Evolutionary conservation across 1,140 invertebrate genomes (phyloP), one percentile per base, ranked within the genome.

Genomic region (Drosophila azteca): DNA sequence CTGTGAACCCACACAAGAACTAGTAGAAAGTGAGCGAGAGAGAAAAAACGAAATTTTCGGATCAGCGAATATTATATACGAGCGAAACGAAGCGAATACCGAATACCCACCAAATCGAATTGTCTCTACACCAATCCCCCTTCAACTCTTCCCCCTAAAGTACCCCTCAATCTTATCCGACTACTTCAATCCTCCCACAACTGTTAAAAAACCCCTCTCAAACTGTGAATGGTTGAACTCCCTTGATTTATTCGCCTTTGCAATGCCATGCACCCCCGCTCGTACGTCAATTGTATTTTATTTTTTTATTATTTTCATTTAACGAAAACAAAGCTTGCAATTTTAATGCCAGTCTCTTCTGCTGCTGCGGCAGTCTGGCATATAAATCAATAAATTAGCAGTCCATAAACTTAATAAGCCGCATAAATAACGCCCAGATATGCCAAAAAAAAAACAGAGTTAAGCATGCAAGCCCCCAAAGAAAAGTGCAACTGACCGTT

Each of bases 381-480:
- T 59, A 75, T 58, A 52, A 81, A 71, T 65, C 70, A 65, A 82
- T 87, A 69, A 82, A 87, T 87, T 87, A 87, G 64, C 83, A 88
- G 83, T 60, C 59, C 70, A 82, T 87, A 75, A 88, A 82, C 57
- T 84, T 84, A 83, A 71, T 68, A 78, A 77, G 67, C 74, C 75
- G 70, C 55, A 54, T 65, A 77, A 76, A 70, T 53, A 80, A 75
- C 45, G 35, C 5, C 11, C 11, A 13, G 35, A 64, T 26, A 26
- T 5, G 24, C 24, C 24, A 31, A 8, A 31, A 70, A 50, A 29
- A 63, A 79, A 67, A 31, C 49, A 60, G 46, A 24, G 55, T 44
- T 6, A n/a, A 6, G 20, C 72, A 76, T 51, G 73, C 73, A 76
- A 76, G 2, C 11, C 3, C 35, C 11, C 4, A 57, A 50, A 29